Conservation (phyloP, 2,113 vertebrate genomes). For the Pyxicephalus adspersus region DNA sequence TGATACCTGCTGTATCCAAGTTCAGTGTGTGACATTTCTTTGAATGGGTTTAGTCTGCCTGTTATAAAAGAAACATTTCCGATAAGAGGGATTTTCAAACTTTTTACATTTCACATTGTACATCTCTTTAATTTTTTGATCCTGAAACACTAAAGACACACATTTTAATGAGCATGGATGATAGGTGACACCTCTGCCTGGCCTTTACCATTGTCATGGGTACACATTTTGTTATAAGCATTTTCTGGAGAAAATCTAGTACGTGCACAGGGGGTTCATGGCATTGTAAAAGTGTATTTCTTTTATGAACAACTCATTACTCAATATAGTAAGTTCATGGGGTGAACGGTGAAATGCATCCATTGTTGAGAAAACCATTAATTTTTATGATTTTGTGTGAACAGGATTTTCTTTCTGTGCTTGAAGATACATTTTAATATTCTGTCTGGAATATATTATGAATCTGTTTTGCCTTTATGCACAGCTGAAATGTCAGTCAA, state of each 20-base stretch:
- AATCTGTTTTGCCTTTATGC: too few species aligned
- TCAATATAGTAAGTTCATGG: neutral
- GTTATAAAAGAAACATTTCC: slow-evolving; percentile 45
- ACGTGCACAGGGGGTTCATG: slow-evolving; percentile 6
- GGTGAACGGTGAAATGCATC: neutral
- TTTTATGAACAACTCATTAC: slow-evolving; percentile 9
- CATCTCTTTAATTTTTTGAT: slow-evolving; percentile 38
- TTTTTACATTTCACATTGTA: slow-evolving; percentile 19
- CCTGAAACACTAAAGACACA: slow-evolving; percentile 35
- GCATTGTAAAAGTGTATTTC: slow-evolving; percentile 14
- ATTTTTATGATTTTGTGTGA: neutral
- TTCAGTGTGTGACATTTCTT: slow-evolving; percentile 52
- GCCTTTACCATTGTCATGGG: slow-evolving; percentile 37
- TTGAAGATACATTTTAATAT: too few species aligned
- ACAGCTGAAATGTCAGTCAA: too few species aligned
- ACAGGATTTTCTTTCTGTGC: too few species aligned
- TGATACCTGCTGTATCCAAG: slow-evolving; percentile 48
- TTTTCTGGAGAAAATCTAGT: slow-evolving; percentile 5
- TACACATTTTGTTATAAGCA: slow-evolving; percentile 10
- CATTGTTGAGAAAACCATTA: neutral
- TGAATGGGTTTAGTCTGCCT: slow-evolving; percentile 45
- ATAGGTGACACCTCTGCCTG: slow-evolving; percentile 25
- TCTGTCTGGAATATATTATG: too few species aligned
- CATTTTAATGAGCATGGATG: slow-evolving; percentile 47
- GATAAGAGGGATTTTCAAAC: slow-evolving; percentile 35